Percentiles rank a stretch among this genome's conserved stretches.
Conservation (phyloP, 2,797 vertebrate species). For the Carapus acus region DNA sequence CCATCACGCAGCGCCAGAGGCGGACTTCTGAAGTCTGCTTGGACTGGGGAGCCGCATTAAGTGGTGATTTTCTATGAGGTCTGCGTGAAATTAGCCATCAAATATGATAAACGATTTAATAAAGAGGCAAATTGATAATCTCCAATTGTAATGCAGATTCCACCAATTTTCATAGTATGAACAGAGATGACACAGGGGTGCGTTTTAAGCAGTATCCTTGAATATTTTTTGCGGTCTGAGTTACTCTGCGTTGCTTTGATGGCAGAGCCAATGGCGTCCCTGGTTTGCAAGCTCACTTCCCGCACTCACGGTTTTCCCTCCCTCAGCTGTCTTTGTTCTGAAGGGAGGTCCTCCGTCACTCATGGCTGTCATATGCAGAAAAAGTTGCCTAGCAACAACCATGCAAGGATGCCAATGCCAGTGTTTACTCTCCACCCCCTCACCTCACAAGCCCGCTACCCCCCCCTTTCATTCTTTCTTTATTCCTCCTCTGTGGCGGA, state of each 20-base stretch:
- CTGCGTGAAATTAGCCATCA: no score
- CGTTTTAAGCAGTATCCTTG: no score
- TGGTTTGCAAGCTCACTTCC: constrained; percentile 20
- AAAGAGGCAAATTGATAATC: background rate
- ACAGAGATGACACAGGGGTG: no score
- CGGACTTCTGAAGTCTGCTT: no score
- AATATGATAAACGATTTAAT: no score
- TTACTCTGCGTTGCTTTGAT: constrained; percentile 12
- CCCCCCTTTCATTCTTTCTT: constrained; percentile 16
- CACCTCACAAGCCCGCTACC: constrained; percentile 45
- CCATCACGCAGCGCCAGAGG: no score
- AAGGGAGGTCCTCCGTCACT: constrained; percentile 63
- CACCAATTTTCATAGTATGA: constrained; percentile 1
- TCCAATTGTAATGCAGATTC: background rate
- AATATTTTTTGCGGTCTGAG: no score
- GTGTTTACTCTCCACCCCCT: constrained; percentile 58
- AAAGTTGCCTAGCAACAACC: constrained; percentile 71
- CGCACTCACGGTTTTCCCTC: constrained; percentile 30
- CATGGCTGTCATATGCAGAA: constrained; percentile 57
- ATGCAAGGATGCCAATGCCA: constrained; percentile 47
- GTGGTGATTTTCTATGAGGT: no score
- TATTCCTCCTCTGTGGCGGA: constrained; percentile 17
- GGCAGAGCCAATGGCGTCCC: constrained; percentile 13
- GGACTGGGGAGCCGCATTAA: no score
- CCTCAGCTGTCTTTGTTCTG: constrained; percentile 58